Evolutionary conservation across 1,140 invertebrate genomes (phyloP).

Genomic region (Augochlora pura): DNA sequence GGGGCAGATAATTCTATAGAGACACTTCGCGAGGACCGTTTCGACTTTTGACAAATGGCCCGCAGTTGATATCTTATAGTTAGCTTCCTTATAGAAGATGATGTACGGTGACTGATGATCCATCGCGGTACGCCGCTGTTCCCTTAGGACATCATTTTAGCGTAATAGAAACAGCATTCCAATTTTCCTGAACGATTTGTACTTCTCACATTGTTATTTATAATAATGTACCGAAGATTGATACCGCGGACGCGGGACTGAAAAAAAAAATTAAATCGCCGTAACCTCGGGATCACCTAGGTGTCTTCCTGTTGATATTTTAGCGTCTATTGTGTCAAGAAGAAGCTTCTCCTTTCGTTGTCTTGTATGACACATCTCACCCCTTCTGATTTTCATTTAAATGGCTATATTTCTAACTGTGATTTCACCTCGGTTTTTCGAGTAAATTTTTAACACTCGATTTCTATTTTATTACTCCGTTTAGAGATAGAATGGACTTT

Average conservation of each 20-base stretch:
- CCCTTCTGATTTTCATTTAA: too few relatives aligned
- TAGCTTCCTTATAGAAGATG: slow-evolving; percentile 54
- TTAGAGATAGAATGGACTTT: too few relatives aligned
- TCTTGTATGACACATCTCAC: too few relatives aligned
- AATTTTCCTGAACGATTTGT: slow-evolving; percentile 39
- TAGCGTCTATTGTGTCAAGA: too few relatives aligned
- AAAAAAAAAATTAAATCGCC: too few relatives aligned
- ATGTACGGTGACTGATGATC: slow-evolving; percentile 69
- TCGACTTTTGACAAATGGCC: slow-evolving; percentile 72
- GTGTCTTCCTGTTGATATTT: too few relatives aligned
- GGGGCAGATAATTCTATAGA: slow-evolving; percentile 50
- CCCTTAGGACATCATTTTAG: slow-evolving; percentile 49
- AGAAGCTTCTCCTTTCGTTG: too few relatives aligned
- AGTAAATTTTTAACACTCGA: too few relatives aligned
- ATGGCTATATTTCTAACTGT: too few relatives aligned
- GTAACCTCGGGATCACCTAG: too few relatives aligned
- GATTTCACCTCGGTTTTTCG: too few relatives aligned
- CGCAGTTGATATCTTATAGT: slow-evolving; percentile 63
- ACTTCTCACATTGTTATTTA: slow-evolving; percentile 17
- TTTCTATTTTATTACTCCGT: too few relatives aligned
- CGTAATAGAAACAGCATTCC: slow-evolving; percentile 46
- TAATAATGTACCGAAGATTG: neutral
- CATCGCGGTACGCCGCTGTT: slow-evolving; percentile 43
- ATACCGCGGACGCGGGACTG: neutral
- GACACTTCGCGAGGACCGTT: slow-evolving; percentile 61